Percentiles rank a stretch among this genome's conserved stretches.
phyloP scores from a whole-genome alignment of 2,888 invertebrate species.

The Zonitis immaculata region DNA sequence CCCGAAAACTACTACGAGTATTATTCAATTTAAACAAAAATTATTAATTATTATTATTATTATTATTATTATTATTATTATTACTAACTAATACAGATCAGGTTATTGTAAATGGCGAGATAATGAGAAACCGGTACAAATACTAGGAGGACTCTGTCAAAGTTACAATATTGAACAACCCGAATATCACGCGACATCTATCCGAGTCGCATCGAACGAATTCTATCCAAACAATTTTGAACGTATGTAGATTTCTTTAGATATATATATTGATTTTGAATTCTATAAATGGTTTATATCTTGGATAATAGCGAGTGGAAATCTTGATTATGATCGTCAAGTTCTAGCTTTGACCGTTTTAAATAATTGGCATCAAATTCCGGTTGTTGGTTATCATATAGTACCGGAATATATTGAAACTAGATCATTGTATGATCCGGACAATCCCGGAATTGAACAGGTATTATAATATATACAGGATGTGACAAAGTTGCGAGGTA shows the following conservation, averaged over 20 bases:
- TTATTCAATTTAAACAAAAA: no score
- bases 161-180: conserved; percentile 60
- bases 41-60: no score
- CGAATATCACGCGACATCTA: conserved; percentile 49
- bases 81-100: no score
- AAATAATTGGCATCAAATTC: conserved; percentile 70
- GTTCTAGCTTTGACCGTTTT: conserved; percentile 71
- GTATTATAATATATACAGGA: conserved; percentile 51
- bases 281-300: no score
- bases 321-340: conserved; percentile 56
- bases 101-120: conserved; percentile 81
- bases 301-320: conserved; percentile 44
- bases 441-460: conserved; percentile 70
- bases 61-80: no score
- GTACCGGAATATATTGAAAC: conserved; percentile 93
- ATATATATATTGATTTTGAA: no score
- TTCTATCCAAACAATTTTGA: conserved; percentile 31
- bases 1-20: conserved; percentile 65
- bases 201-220: conserved; percentile 52
- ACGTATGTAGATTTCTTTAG: conserved; percentile 21
- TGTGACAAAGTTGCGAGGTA: no score
- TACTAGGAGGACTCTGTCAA: conserved; percentile 66
- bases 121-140: conserved; percentile 63
- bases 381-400: conserved; percentile 68
- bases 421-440: conserved; percentile 68